Evolutionary conservation across 2,797 vertebrate genomes (phyloP).

Genomic region (Urocyon cinereoargenteus): DNA sequence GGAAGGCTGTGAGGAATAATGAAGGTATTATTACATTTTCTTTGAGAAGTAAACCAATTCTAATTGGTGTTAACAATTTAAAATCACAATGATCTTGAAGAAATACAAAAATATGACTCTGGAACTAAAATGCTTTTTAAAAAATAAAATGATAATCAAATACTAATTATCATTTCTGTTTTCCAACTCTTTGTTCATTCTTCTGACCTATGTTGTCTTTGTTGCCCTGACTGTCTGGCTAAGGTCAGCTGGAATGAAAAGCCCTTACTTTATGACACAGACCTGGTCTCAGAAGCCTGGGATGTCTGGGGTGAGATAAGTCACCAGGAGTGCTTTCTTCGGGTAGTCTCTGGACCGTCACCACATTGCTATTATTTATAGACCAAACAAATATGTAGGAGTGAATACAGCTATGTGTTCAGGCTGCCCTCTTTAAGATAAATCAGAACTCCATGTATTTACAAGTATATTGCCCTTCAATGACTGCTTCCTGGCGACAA

Average conservation of each 20-base stretch:
- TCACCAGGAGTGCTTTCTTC: neutral
- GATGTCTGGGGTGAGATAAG: neutral
- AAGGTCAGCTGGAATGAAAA: neutral
- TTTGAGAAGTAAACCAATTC: neutral
- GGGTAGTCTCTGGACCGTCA: neutral
- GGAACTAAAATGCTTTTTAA: neutral
- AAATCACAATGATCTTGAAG: neutral
- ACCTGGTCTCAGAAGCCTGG: neutral
- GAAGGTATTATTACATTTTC: neutral
- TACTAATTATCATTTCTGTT: neutral
- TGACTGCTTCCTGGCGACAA: neutral
- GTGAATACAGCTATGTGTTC: conserved; percentile 9
- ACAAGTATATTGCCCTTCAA: neutral
- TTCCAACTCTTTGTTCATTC: neutral
- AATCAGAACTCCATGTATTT: conserved; percentile 67
- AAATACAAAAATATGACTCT: neutral
- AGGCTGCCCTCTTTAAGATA: conserved; percentile 8
- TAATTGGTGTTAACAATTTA: neutral
- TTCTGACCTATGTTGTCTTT: neutral
- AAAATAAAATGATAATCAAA: neutral
- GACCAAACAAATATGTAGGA: neutral
- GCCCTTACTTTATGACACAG: neutral
- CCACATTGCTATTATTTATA: conserved; percentile 42
- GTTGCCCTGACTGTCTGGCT: neutral
- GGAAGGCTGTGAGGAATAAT: neutral